Evolutionary conservation across 2,888 invertebrate genomes (phyloP), one percentile per base, ranked within the genome.

Genomic region (Archips crataeganus): DNA sequence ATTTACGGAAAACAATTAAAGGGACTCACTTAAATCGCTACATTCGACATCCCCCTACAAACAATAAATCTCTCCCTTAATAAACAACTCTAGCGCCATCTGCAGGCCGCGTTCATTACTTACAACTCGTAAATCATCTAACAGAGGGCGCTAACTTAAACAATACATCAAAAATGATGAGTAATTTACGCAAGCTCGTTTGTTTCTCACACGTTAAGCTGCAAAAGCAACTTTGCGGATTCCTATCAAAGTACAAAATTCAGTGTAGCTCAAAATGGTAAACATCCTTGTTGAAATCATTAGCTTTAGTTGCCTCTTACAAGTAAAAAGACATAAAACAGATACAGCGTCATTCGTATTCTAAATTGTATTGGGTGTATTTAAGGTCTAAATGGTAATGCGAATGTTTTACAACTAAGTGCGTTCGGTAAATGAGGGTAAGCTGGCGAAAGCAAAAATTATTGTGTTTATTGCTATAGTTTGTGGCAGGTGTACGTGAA

Each of bases 81-180:
- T 89, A 88, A 88, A 91, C 88, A 89, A 87, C 82, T 85, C 83
- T 78, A 77, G 65, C 81, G 90, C 87, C 91, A 91, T 91, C 91
- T 94, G 94, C 86, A 77, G 85, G 75, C 84, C 81, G 82, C 81
- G 83, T 86, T 91, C 86, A 90, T 92, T 90, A 90, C 87, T 83
- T 78, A 90, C 93, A 93, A 93, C 93, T 94, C 94, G 92, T 78
- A 77, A 77, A 76, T 84, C 81, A 85, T 87, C 85, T 83, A 83
- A 85, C 84, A 92, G 93, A 91, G 90, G 92, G 91, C 90, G 91
- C 82, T 84, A 89, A 91, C 86, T 92, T 90, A 74, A 64, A 80
- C 81, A 82, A 90, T 92, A 85, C 90, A 87, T 91, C 88, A 73
- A 68, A 47, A 49, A 57, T 45, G 11, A 49, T 2, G n/a, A 47